Percentiles rank a stretch among this genome's conserved stretches.
Conservation (phyloP, 2,113 vertebrate genomes). For the Chaenocephalus aceratus region DNA sequence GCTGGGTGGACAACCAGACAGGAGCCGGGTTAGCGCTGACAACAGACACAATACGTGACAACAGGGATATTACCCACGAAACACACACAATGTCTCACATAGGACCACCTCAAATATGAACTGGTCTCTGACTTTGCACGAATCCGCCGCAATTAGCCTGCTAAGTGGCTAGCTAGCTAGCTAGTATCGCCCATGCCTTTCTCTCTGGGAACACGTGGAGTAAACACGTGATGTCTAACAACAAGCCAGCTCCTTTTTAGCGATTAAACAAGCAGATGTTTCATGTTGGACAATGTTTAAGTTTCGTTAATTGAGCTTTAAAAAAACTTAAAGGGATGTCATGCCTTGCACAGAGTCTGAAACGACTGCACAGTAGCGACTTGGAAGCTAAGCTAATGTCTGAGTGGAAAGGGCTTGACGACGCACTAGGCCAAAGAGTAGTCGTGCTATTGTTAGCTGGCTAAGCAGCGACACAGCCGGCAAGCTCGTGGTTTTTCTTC, state of each 20-base stretch:
- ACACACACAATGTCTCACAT: accelerated
- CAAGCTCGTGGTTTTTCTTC: not conserved
- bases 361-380: not conserved
- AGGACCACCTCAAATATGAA: accelerated
- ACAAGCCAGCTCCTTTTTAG: slow-evolving; percentile 64
- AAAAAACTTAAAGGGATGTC: too few relatives aligned
- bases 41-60: slow-evolving; percentile 30
- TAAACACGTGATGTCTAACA: slow-evolving; percentile 82
- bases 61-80: not conserved
- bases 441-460: slow-evolving; percentile 75
- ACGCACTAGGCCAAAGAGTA: slow-evolving; percentile 63
- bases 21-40: not conserved
- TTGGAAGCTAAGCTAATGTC: slow-evolving; percentile 59
- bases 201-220: slow-evolving; percentile 83
- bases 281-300: accelerated
- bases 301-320: accelerated
- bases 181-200: slow-evolving; percentile 65
- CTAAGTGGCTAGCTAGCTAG: slow-evolving; percentile 6
- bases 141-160: not conserved
- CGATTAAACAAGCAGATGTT: slow-evolving; percentile 23
- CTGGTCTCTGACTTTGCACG: not conserved
- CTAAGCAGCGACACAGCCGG: slow-evolving; percentile 33
- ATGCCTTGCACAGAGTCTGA: not conserved
- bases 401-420: slow-evolving; percentile 44
- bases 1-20: not conserved